These are phyloP conservation scores for Cybosia mesomella DNA, from an alignment of 2,888 invertebrate genomes.

Conservation along the genomic window DNA sequence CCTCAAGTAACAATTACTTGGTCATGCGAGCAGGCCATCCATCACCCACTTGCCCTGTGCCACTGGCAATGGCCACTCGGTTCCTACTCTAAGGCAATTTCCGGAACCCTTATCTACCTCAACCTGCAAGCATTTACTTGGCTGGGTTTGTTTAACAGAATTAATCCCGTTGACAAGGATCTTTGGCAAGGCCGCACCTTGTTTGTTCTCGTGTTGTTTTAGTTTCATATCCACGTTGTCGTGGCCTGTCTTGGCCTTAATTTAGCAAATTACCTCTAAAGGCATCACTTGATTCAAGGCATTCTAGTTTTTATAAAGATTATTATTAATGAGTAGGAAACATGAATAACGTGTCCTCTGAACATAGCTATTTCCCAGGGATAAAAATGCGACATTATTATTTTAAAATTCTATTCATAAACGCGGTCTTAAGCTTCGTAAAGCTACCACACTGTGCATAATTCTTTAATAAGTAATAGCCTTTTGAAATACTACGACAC, in stretches of 20 bases:
- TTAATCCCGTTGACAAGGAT: slow-evolving; percentile 71
- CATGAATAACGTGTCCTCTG: not conserved
- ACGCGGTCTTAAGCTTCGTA: slow-evolving; percentile 58
- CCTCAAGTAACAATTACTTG: slow-evolving; percentile 83
- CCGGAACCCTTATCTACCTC: slow-evolving; percentile 80
- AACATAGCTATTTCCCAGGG: slow-evolving; percentile 36
- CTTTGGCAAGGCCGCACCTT: slow-evolving; percentile 66
- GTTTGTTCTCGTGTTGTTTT: slow-evolving; percentile 46
- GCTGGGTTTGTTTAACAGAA: slow-evolving; percentile 82
- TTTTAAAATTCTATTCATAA: slow-evolving; percentile 66
- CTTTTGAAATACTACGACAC: slow-evolving; percentile 73
- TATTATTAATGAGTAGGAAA: not conserved
- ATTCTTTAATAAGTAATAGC: slow-evolving; percentile 74
- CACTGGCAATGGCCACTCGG: slow-evolving; percentile 76
- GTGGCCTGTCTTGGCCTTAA: slow-evolving; percentile 39
- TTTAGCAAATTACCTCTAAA: slow-evolving; percentile 15
- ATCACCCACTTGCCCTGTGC: slow-evolving; percentile 80
- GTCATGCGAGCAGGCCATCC: slow-evolving; percentile 84
- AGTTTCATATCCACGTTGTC: slow-evolving; percentile 35
- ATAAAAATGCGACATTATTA: slow-evolving; percentile 63
- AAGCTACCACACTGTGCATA: slow-evolving; percentile 68
- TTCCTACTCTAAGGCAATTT: slow-evolving; percentile 83
- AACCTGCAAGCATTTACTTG: slow-evolving; percentile 75
- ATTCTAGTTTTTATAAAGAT: slow-evolving; percentile 51
- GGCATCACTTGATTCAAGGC: slow-evolving; percentile 34